Percentiles rank a stretch among this genome's conserved stretches.
phyloP scores from a whole-genome alignment of 2,113 vertebrate species.

The Platichthys flesus region DNA sequence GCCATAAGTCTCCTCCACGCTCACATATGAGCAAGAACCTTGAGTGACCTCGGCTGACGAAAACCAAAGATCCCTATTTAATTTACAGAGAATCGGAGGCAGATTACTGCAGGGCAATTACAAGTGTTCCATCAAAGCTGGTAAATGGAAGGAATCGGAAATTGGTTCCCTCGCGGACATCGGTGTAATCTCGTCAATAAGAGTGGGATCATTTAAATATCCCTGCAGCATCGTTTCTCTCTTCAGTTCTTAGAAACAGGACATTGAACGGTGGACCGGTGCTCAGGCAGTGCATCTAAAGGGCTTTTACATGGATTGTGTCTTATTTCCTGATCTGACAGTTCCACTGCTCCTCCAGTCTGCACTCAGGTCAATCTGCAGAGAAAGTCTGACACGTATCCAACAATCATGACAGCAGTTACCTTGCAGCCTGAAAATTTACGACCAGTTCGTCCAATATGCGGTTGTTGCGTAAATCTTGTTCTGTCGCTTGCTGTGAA shows the following conservation, averaged over 20 bases:
- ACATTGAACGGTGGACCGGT: slow-evolving; percentile 12
- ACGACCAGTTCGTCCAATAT: slow-evolving; percentile 90
- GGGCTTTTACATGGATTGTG: slow-evolving; percentile 11
- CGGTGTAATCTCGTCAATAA: slow-evolving; percentile 48
- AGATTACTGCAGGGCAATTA: slow-evolving; percentile 44
- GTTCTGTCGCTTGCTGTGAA: slow-evolving; percentile 87
- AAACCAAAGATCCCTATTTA: slow-evolving; percentile 69
- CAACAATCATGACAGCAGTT: slow-evolving; percentile 2
- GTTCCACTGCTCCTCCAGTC: slow-evolving; percentile 19
- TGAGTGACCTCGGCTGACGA: slow-evolving; percentile 48
- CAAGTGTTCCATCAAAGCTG: slow-evolving; percentile 19
- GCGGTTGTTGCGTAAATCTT: slow-evolving; percentile 93
- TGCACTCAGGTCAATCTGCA: not conserved
- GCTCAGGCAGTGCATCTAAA: not conserved
- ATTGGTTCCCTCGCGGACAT: slow-evolving; percentile 20
- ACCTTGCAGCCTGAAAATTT: slow-evolving; percentile 90
- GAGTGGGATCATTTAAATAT: slow-evolving; percentile 31
- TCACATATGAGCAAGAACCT: slow-evolving; percentile 22
- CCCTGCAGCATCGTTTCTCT: slow-evolving; percentile 13
- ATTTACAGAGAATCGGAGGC: slow-evolving; percentile 65
- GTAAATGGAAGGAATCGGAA: slow-evolving; percentile 15
- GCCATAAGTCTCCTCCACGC: slow-evolving; percentile 40
- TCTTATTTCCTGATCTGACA: slow-evolving; percentile 13
- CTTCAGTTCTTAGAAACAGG: slow-evolving; percentile 19
- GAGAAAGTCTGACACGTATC: not conserved